These are phyloP conservation scores for Potorous gilbertii DNA, from an alignment of 2,797 vertebrate genomes.

Conservation along the genomic window DNA sequence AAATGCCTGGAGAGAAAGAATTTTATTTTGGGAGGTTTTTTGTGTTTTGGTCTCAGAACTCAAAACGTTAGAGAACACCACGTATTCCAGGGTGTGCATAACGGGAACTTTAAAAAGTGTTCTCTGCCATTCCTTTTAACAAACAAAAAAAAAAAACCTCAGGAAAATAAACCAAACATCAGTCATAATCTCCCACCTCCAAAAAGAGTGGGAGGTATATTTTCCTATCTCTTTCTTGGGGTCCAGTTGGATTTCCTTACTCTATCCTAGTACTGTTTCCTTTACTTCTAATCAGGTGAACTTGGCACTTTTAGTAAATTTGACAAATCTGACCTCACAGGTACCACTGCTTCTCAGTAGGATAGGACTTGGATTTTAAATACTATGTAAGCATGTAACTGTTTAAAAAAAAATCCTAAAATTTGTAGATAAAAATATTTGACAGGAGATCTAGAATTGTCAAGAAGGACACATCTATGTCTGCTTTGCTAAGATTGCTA, in stretches of 20 bases:
- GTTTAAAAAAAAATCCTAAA: neutral
- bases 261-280: neutral
- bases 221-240: neutral
- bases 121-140: neutral
- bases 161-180: no score
- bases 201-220: neutral
- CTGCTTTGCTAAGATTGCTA: neutral
- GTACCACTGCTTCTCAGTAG: neutral
- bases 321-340: neutral
- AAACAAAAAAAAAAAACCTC: no score
- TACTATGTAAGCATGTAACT: neutral
- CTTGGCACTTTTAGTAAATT: neutral
- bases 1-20: neutral
- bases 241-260: neutral
- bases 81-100: neutral
- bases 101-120: neutral
- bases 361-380: neutral
- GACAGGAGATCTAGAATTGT: neutral
- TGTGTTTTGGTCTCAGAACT: neutral
- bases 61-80: neutral
- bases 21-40: neutral
- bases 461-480: neutral
- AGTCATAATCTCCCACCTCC: neutral
- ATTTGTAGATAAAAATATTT: neutral
- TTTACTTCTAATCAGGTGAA: neutral